Conservation (phyloP, 2,113 vertebrate species). For the Gambusia affinis region DNA sequence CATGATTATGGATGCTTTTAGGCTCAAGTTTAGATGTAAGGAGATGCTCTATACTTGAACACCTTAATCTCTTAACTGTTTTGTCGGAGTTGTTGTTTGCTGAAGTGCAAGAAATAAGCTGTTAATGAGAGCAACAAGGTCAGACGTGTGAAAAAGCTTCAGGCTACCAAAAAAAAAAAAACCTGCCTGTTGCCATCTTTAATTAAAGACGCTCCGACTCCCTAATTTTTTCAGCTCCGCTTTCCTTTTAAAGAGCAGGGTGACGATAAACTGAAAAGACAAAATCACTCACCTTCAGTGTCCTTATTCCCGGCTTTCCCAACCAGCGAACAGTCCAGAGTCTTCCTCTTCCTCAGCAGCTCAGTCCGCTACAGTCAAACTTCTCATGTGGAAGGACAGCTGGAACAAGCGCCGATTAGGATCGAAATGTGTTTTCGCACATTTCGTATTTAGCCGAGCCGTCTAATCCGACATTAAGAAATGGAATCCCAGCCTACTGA, state of each 20-base stretch:
- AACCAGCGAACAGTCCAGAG: slow-evolving; percentile 19
- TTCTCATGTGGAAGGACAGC: slow-evolving; percentile 44
- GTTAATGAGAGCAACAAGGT: neutral
- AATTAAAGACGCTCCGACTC: neutral
- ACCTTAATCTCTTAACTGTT: no score
- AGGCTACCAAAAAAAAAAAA: neutral
- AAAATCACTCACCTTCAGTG: slow-evolving; percentile 37
- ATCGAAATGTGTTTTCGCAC: slow-evolving; percentile 21
- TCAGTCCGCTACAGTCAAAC: slow-evolving; percentile 55
- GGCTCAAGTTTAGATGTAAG: no score
- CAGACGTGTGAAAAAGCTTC: neutral
- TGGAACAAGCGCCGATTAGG: slow-evolving; percentile 19
- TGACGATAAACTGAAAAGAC: neutral
- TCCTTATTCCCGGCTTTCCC: slow-evolving; percentile 5
- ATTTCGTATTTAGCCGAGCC: slow-evolving; percentile 43
- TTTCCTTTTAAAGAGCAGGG: neutral
- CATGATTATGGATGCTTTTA: no score
- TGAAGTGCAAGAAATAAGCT: neutral
- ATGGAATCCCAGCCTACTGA: slow-evolving; percentile 13
- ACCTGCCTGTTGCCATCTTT: neutral
- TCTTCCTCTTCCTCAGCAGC: slow-evolving; percentile 5
- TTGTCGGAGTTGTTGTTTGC: neutral
- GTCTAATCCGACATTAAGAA: neutral
- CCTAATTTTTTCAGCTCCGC: neutral
- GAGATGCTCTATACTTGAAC: no score